These are phyloP conservation scores for Pygocentrus nattereri DNA, from an alignment of 2,797 vertebrate species.

Conservation along the genomic window DNA sequence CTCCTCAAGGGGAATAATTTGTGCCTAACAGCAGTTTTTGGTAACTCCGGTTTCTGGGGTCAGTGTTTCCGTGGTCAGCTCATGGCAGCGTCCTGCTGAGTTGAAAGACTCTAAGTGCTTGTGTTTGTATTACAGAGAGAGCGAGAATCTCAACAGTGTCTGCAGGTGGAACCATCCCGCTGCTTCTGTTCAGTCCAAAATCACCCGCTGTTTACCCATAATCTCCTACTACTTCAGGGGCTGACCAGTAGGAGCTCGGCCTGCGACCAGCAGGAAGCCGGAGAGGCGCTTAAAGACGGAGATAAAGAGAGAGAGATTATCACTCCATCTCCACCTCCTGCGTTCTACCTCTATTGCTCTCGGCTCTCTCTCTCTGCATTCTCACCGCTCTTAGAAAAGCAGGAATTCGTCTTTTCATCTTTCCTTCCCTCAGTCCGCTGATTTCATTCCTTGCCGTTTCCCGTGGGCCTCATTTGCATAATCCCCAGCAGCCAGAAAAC, in stretches of 20 bases:
- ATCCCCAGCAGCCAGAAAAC: slow-evolving; percentile 44
- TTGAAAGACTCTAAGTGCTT: slow-evolving; percentile 16
- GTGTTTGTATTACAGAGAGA: neutral
- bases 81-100: neutral
- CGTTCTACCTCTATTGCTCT: too few species aligned
- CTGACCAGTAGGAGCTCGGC: slow-evolving; percentile 26
- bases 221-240: slow-evolving; percentile 28
- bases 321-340: too few species aligned
- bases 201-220: slow-evolving; percentile 45
- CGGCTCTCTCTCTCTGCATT: too few species aligned
- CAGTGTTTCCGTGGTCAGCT: too few species aligned
- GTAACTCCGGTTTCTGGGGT: too few species aligned
- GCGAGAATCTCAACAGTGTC: neutral
- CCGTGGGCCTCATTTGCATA: slow-evolving; percentile 52
- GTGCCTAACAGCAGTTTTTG: too few species aligned
- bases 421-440: neutral
- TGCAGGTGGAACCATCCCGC: slow-evolving; percentile 12
- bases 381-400: neutral
- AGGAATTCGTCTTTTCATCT: neutral
- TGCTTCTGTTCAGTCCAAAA: slow-evolving; percentile 35
- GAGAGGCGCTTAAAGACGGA: slow-evolving; percentile 15
- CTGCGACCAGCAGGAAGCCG: slow-evolving; percentile 31
- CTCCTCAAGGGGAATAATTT: too few species aligned
- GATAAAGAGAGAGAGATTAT: slow-evolving; percentile 43
- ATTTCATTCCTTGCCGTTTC: slow-evolving; percentile 30